Evolutionary conservation across 2,888 invertebrate species (phyloP).

Genomic region (Schizotus pectinicornis): DNA sequence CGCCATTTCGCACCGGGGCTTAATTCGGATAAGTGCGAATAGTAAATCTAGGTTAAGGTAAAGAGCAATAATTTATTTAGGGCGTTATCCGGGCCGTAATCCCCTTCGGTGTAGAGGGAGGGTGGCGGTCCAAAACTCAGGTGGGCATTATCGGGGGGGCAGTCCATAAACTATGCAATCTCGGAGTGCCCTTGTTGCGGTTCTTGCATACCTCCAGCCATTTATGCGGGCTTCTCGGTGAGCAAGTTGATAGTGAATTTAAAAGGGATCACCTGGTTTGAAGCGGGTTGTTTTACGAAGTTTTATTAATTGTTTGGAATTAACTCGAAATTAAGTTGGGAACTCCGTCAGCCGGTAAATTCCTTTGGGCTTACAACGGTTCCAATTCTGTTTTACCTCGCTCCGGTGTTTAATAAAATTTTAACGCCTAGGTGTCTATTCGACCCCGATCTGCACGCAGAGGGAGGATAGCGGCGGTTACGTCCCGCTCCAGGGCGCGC

Average conservation of each 20-base stretch:
- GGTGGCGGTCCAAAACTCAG: conserved; percentile 12
- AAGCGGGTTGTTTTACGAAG: conserved; percentile 27
- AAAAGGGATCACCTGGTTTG: conserved; percentile 29
- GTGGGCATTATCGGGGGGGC: conserved; percentile 30
- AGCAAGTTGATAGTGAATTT: conserved; percentile 11
- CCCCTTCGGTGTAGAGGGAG: conserved; percentile 10
- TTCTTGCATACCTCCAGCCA: conserved; percentile 16
- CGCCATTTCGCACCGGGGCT: not conserved
- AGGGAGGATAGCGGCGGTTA: too few relatives aligned
- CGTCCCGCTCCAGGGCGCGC: too few relatives aligned
- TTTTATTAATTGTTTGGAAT: conserved; percentile 32
- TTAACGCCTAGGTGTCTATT: conserved; percentile 10
- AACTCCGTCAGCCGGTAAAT: conserved; percentile 21
- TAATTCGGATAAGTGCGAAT: conserved; percentile 8
- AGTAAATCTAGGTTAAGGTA: conserved; percentile 14
- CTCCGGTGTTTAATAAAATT: conserved; percentile 19
- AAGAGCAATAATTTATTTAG: conserved; percentile 21
- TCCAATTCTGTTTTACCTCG: conserved; percentile 15
- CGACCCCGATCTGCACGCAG: not conserved
- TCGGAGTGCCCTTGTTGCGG: conserved; percentile 32
- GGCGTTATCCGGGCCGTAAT: conserved; percentile 18
- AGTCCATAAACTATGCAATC: conserved; percentile 35
- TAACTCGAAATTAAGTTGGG: conserved; percentile 28
- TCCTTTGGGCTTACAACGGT: conserved; percentile 21
- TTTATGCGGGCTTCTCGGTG: conserved; percentile 11